Evolutionary conservation across 37 sponge, comb jelly and placozoan genomes (phyloP), one percentile per base, ranked within the genome.

Genomic region (Spongilla lacustris): DNA sequence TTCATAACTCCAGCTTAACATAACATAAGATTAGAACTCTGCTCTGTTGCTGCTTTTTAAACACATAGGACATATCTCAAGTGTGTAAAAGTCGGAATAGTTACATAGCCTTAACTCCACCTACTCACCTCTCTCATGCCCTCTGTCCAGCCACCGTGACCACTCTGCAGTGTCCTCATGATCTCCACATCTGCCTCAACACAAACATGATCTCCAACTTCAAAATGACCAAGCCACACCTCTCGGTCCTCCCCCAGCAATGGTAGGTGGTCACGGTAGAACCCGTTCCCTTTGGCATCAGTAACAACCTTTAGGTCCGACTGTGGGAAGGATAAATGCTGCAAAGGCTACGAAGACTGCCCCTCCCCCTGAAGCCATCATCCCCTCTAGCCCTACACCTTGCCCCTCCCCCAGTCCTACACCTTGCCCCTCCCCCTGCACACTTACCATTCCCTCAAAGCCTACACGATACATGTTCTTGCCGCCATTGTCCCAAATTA

Each of bases 91-190:
- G n/a, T n/a, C n/a, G n/a, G n/a, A n/a, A n/a, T n/a, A n/a, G n/a
- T n/a, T n/a, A n/a, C 41, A 69, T 69, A 5, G 10, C 27, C 25
- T 11, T 9, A 32, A 10, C 75, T 30, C n/a, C 71, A 37, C 82
- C 31, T 11, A 74, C 88, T 34, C 36, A 95, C 96, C 94, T 95
- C 96, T 46, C 41, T 76, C 96, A 95, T 95, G 13, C 83, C 83
- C 0, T 93, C 91, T 66, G 74, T 84, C 96, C 96, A 95, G 29
- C 96, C 96, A 0, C 96, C 96, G 58, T 93, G 95, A 11, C 96
- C 96, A 6, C 73, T 46, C 76, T 95, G 96, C 34, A 87, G 29
- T 2, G 33, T 80, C 68, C 58, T 86, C 19, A 93, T 84, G 3
- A 84, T 73, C 0, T 93, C 91, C n/a, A 81, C 19, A 0, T 90